Conservation (phyloP, 2,113 vertebrate species). For the Pipa parva region DNA sequence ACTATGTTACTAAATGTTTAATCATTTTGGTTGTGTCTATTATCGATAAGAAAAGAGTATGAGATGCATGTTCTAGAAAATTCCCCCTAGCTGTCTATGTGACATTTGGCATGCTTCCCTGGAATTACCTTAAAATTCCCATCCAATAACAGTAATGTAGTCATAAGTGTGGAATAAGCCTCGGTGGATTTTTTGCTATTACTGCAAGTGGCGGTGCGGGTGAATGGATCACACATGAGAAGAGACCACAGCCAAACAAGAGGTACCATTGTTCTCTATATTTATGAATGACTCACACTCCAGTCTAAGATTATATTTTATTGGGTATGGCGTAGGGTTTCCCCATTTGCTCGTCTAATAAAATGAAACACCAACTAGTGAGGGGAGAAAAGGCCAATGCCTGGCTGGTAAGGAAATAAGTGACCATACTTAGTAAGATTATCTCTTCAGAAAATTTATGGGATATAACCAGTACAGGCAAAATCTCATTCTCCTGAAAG, state of each 20-base stretch:
- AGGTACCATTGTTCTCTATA: constrained; percentile 65
- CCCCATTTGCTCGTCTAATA: constrained; percentile 73
- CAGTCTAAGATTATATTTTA: constrained; percentile 72
- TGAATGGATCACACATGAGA: constrained; percentile 49
- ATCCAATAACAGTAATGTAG: constrained; percentile 8
- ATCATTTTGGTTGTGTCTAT: too few relatives aligned
- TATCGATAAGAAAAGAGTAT: too few relatives aligned
- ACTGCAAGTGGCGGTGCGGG: constrained; percentile 20
- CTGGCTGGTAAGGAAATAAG: constrained; percentile 5
- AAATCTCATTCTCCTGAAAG: neutral
- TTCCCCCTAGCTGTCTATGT: too few relatives aligned
- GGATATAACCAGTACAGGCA: neutral
- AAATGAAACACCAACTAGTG: constrained; percentile 66
- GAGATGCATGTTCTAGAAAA: too few relatives aligned
- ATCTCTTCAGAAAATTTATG: constrained; percentile 3
- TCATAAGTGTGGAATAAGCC: constrained; percentile 32
- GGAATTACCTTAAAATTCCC: neutral
- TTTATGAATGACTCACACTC: constrained; percentile 66
- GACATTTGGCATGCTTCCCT: too few relatives aligned
- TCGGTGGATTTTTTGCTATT: constrained; percentile 15
- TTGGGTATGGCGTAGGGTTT: constrained; percentile 61
- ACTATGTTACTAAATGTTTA: too few relatives aligned
- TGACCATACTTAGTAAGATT: constrained; percentile 16
- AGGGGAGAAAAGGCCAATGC: neutral
- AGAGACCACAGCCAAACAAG: constrained; percentile 71